These are phyloP conservation scores for Nasonia oneida DNA, from an alignment of 2,888 invertebrate species.

Conservation along the genomic window DNA sequence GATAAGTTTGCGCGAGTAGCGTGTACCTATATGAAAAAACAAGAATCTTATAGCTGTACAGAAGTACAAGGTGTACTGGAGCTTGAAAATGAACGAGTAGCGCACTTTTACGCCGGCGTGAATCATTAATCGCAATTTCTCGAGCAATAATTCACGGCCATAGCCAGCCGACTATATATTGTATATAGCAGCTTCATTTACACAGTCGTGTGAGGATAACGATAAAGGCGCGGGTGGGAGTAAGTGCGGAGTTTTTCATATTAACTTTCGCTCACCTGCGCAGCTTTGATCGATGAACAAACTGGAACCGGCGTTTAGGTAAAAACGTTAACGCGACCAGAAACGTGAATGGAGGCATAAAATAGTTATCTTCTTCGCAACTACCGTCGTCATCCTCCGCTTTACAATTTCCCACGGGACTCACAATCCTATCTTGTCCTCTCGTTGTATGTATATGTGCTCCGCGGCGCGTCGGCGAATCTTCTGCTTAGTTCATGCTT, in stretches of 20 bases:
- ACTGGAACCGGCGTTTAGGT: conserved; percentile 60
- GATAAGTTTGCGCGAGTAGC: background rate
- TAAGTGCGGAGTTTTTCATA: conserved; percentile 34
- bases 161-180: background rate
- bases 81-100: background rate
- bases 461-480: background rate
- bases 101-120: background rate
- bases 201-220: conserved; percentile 28
- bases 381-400: conserved; percentile 65
- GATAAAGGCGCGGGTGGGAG: conserved; percentile 21
- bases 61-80: background rate
- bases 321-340: conserved; percentile 67
- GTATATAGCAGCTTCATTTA: conserved; percentile 27
- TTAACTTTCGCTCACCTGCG: conserved; percentile 47
- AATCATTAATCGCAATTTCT: conserved; percentile 33
- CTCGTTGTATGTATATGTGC: conserved; percentile 35
- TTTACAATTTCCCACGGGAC: conserved; percentile 69
- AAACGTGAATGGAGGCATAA: conserved; percentile 66
- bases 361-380: conserved; percentile 70
- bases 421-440: conserved; percentile 64
- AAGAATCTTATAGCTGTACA: no score
- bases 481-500: background rate
- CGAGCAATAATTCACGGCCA: conserved; percentile 31
- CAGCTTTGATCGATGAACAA: conserved; percentile 52
- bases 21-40: no score